Conservation (phyloP, 2,113 vertebrate species). For the Lates calcarifer region DNA sequence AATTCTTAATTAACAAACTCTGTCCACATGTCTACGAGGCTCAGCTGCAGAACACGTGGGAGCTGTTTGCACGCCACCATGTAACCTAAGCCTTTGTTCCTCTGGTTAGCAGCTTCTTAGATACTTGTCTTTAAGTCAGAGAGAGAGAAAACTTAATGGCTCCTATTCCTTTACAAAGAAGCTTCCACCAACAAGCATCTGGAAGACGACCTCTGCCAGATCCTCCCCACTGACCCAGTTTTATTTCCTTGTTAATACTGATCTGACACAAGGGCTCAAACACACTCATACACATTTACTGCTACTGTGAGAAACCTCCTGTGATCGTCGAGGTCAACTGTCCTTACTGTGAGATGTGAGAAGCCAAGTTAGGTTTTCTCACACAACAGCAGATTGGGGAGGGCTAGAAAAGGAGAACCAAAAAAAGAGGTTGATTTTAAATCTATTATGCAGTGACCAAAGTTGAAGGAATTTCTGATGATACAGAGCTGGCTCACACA, state of each 20-base stretch:
- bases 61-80: slow-evolving; percentile 6
- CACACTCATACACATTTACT: too few species aligned
- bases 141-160: slow-evolving; percentile 4
- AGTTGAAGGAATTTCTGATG: neutral
- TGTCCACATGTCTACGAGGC: neutral
- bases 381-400: too few species aligned
- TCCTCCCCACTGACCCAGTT: neutral
- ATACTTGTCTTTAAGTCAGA: neutral
- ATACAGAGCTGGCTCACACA: too few species aligned
- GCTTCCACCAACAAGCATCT: neutral
- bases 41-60: slow-evolving; percentile 13
- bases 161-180: slow-evolving; percentile 3
- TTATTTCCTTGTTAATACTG: slow-evolving; percentile 12
- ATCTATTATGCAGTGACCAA: neutral
- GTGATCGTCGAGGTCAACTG: too few species aligned
- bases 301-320: too few species aligned
- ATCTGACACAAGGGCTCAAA: neutral
- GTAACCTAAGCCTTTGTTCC: slow-evolving; percentile 11
- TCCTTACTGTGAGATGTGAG: too few species aligned
- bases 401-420: too few species aligned
- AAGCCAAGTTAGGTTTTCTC: too few species aligned
- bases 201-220: neutral
- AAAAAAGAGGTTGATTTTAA: neutral
- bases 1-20: neutral
- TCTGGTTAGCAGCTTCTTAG: slow-evolving; percentile 6